Base-by-base conservation (phyloP, 2,113 vertebrate species). In the Heliornis fulica region DNA sequence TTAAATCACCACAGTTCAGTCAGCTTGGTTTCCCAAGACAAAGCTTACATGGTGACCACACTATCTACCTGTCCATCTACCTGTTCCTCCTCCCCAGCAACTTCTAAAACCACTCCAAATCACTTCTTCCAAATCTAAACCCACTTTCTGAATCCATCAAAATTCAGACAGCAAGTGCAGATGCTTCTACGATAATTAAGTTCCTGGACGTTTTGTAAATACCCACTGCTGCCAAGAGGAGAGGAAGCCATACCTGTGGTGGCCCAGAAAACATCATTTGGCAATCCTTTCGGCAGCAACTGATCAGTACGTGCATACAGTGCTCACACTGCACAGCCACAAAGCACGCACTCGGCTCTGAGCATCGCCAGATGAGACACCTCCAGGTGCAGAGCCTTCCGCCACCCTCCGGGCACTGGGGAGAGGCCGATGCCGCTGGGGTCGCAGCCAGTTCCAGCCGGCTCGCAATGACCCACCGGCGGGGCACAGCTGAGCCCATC, bases 41-140 rank as follows among this genome's bases (percentile, higher is more conserved):
- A 26, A 14, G 23, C n/a, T 46, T 18, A 72, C 1, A 2, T 2
- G 5, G 14, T 34, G 23, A 40, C 20, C 51, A 29, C 4, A 2
- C 32, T 40, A 19, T 50, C 59, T 50, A 41, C 21, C 36, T 38
- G 32, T 29, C 31, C 34, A 34, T 25, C 22, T 32, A 9, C 46
- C 46, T 46, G 20, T 46, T 51, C 9, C 38, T 54, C 15, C 61
- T 48, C 17, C 25, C 38, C 31, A 28, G 17, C 38, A 54, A 31
- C 60, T 74, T 68, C 15, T 66, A 57, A 53, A 60, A 41, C 13
- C 14, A 48, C 48, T 54, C n/a, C n/a, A n/a, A n/a, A n/a, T n/a
- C n/a, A n/a, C n/a, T n/a, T n/a, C n/a, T n/a, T n/a, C n/a, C n/a
- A n/a, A n/a, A n/a, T n/a, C n/a, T n/a, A n/a, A n/a, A n/a, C n/a